phyloP scores from a whole-genome alignment of 2,888 invertebrate genomes.

The Conus canariensis region DNA sequence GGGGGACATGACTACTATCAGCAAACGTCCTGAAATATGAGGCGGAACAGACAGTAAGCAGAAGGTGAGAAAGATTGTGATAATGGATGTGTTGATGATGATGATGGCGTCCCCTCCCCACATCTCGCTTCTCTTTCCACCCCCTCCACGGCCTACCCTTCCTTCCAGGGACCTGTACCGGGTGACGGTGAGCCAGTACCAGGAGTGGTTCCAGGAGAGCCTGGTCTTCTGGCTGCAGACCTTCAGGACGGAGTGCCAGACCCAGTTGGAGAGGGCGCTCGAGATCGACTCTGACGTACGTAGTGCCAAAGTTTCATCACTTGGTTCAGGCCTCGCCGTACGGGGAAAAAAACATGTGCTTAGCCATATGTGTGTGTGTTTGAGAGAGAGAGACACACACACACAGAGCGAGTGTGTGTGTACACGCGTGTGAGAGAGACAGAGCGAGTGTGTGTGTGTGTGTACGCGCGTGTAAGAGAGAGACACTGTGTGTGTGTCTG shows the following conservation, averaged over 20 bases:
- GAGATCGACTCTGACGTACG: conserved; percentile 76
- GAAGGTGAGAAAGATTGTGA: neutral
- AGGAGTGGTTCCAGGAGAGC: conserved; percentile 73
- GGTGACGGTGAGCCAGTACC: conserved; percentile 67
- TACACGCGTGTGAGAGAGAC: no score
- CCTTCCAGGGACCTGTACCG: conserved; percentile 69
- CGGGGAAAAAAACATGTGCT: neutral
- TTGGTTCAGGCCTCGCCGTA: no score
- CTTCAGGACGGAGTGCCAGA: conserved; percentile 70
- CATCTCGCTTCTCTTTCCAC: no score
- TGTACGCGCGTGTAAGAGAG: no score
- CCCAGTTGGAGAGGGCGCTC: conserved; percentile 71
- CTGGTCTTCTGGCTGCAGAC: conserved; percentile 76
- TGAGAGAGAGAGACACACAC: no score
- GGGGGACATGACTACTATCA: neutral
- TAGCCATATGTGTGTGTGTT: no score
- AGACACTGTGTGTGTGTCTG: no score
- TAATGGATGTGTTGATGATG: neutral
- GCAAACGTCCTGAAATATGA: no score
- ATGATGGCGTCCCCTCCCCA: neutral
- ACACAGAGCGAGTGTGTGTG: no score
- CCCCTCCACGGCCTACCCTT: no score
- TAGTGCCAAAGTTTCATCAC: neutral
- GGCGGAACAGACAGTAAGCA: no score
- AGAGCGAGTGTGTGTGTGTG: no score